Base-by-base conservation (phyloP, 2,888 invertebrate species). In the Ormyrus nitidulus region DNA sequence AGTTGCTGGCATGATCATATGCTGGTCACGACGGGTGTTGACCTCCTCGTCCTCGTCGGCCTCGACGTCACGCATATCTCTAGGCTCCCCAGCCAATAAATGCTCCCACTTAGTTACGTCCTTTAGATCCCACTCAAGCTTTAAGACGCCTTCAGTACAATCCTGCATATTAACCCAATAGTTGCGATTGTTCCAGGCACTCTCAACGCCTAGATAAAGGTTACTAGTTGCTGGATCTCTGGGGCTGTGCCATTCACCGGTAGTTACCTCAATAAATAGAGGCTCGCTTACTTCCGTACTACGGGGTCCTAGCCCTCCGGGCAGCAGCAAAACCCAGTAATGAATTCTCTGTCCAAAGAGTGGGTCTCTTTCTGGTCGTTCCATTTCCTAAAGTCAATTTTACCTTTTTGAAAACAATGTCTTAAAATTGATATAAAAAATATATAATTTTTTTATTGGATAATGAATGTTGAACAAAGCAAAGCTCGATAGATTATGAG, bases 151-250 rank as follows among this genome's bases (percentile, higher is more conserved):
- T 4, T 90, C 87, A 0, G 89, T 86, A 75, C 92, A 92, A 6
- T 91, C 91, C 89, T 95, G 95, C 85, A 94, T 90, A 85, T 95
- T 95, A 0, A 94, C 92, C 92, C 96, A 97, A 89, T 96, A 98
- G 91, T 98, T 98, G 71, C 93, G 91, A 86, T 97, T 91, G 86
- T 97, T 97, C 94, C 98, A 98, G 71, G 98, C 91, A 83, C 95
- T 95, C 87, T 98, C 97, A 5, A 98, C 92, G 0, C 95, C 93
- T 51, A 95, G 93, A 86, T 97, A 98, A 80, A 93, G 92, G 2
- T 91, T 89, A 44, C 93, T 91, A 59, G 94, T 87, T 0, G 93
- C 92, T 83, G 94, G 93, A 0, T 91, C 88, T 13, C 93, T 13
- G 0, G 84, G 82, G 0, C 68, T 68, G 54, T 86, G 88, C 19